Conservation (phyloP, 2,113 vertebrate genomes). For the Leucopsar rothschildi region DNA sequence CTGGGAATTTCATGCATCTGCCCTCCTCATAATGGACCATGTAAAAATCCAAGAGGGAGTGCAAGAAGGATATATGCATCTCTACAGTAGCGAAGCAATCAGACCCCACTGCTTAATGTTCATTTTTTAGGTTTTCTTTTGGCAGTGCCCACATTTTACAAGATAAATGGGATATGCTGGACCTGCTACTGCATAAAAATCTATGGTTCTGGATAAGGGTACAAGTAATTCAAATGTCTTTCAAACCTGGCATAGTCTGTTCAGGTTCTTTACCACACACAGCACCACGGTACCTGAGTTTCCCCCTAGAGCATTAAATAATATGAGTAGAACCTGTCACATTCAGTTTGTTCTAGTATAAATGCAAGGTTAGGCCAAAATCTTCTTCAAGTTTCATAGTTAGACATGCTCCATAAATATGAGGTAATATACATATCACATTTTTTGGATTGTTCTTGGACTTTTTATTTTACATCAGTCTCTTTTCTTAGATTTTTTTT, state of each 20-base stretch:
- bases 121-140: neutral
- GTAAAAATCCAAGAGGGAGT: neutral
- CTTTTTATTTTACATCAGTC: neutral
- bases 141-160: neutral
- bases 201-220: neutral
- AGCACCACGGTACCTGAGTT: neutral
- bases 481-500: neutral
- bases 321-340: constrained; percentile 27
- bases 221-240: neutral
- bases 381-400: neutral
- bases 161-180: neutral
- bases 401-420: neutral
- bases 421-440: neutral
- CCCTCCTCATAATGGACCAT: neutral
- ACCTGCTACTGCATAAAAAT: neutral
- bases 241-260: neutral
- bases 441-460: neutral
- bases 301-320: neutral
- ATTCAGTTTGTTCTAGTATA: neutral
- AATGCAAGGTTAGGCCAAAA: constrained; percentile 25
- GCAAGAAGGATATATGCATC: neutral
- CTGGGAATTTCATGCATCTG: neutral
- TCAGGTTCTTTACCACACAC: neutral
- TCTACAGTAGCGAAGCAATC: neutral
- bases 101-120: neutral